Percentiles rank a stretch among this genome's conserved stretches.
Conservation (phyloP, 2,888 invertebrate species). For the Sclerodermus sp. region DNA sequence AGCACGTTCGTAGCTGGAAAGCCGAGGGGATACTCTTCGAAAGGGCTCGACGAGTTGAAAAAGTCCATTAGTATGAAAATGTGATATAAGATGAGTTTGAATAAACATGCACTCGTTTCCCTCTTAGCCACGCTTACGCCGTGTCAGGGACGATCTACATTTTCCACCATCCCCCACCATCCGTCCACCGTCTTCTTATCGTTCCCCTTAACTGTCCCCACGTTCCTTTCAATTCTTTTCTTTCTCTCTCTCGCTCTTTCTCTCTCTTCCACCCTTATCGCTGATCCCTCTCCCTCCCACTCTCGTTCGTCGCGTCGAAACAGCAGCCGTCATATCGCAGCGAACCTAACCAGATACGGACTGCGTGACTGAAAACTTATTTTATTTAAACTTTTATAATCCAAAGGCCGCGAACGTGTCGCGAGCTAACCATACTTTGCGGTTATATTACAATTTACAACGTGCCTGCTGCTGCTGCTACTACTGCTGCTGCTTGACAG, state of each 20-base stretch:
- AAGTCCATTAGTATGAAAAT: slow-evolving; percentile 54
- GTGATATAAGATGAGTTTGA: slow-evolving; percentile 42
- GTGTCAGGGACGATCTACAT: slow-evolving; percentile 11
- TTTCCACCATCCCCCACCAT: no score
- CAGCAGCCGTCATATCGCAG: background rate
- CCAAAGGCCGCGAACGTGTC: slow-evolving; percentile 25
- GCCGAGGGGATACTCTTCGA: background rate
- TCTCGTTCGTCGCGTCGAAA: background rate
- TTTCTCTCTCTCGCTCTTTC: background rate
- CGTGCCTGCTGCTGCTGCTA: no score
- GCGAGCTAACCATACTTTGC: no score
- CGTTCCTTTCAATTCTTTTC: no score
- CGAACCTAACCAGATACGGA: no score
- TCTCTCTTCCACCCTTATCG: no score
- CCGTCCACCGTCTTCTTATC: no score
- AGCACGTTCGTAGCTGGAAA: no score
- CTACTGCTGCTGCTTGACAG: no score
- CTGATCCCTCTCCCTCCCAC: slow-evolving; percentile 11
- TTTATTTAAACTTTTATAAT: slow-evolving; percentile 50
- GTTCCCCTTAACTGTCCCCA: no score
- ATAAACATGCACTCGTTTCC: slow-evolving; percentile 40
- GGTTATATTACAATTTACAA: no score
- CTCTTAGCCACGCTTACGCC: slow-evolving; percentile 19
- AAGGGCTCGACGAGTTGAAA: slow-evolving; percentile 28
- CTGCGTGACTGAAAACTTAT: slow-evolving; percentile 40